Evolutionary conservation across 2,113 vertebrate species (phyloP).

Genomic region (Lagopus muta): DNA sequence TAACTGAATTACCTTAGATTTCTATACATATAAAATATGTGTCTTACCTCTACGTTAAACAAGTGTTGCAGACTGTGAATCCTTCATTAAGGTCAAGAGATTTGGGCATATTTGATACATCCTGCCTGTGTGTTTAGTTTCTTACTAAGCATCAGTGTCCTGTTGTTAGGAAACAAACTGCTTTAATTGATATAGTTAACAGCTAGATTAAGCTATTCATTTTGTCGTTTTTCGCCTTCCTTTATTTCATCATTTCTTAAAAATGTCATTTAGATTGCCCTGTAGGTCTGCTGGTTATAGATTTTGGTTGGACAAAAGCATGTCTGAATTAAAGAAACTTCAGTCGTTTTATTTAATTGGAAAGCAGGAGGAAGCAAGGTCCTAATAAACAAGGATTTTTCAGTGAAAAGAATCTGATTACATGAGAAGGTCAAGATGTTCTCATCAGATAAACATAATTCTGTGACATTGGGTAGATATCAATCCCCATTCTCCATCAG

Average conservation of each 20-base stretch:
- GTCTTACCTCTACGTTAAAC: background rate
- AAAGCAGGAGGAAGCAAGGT: background rate
- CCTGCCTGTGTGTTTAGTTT: background rate
- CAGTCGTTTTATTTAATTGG: background rate
- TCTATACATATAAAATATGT: background rate
- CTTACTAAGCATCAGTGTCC: background rate
- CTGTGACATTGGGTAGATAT: background rate
- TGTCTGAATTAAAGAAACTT: background rate
- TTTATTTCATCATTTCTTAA: background rate
- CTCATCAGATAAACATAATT: background rate
- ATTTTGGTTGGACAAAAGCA: background rate
- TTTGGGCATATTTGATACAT: background rate
- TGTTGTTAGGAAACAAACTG: background rate
- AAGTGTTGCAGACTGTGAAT: background rate
- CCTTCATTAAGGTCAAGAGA: background rate
- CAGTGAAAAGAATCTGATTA: background rate
- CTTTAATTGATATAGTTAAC: background rate
- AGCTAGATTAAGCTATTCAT: background rate
- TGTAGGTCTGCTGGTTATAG: background rate
- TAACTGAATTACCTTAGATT: background rate
- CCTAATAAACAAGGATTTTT: background rate
- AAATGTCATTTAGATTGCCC: background rate
- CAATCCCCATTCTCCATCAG: background rate
- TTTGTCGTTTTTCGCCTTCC: background rate
- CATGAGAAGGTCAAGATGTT: background rate